Conservation (phyloP, 2,888 invertebrate species). For the Tenthredo scrophulariae region DNA sequence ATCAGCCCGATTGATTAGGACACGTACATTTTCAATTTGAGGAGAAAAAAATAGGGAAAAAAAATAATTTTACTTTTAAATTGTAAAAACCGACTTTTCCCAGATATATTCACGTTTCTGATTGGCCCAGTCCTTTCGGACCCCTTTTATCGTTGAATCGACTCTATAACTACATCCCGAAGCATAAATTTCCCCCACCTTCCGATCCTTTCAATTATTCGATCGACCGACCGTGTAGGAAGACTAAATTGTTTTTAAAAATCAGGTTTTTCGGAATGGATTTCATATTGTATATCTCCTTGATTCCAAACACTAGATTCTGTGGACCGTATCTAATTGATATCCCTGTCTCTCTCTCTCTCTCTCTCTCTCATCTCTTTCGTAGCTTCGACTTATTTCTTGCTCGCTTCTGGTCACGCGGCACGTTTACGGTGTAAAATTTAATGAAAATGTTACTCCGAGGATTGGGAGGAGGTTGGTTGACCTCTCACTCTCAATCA, state of each 20-base stretch:
- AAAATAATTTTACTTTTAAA: no score
- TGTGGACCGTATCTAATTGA: conserved; percentile 54
- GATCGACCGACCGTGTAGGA: background rate
- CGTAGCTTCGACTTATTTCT: conserved; percentile 57
- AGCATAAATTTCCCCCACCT: background rate
- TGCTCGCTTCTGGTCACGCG: conserved; percentile 57
- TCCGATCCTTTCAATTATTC: conserved; percentile 18
- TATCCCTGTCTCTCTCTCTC: conserved; percentile 57
- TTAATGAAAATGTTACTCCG: conserved; percentile 49
- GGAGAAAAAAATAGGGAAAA: no score
- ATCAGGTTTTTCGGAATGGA: conserved; percentile 6
- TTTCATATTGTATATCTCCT: background rate
- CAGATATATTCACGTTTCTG: no score
- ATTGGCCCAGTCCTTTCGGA: no score
- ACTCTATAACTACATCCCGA: background rate
- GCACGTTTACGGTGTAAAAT: conserved; percentile 33
- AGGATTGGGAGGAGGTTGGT: conserved; percentile 24
- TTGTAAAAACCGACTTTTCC: no score
- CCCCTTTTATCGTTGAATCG: background rate
- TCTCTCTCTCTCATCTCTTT: conserved; percentile 55
- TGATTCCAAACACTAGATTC: conserved; percentile 37
- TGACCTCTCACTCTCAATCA: conserved; percentile 47
- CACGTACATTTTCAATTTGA: no score
- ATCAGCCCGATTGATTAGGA: no score
- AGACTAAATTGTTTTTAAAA: background rate